A percentile compares a stretch with the other conserved stretches of the same genome.
Evolutionary conservation across 2,113 vertebrate genomes (phyloP).

Genomic region (Hassar affinis): DNA sequence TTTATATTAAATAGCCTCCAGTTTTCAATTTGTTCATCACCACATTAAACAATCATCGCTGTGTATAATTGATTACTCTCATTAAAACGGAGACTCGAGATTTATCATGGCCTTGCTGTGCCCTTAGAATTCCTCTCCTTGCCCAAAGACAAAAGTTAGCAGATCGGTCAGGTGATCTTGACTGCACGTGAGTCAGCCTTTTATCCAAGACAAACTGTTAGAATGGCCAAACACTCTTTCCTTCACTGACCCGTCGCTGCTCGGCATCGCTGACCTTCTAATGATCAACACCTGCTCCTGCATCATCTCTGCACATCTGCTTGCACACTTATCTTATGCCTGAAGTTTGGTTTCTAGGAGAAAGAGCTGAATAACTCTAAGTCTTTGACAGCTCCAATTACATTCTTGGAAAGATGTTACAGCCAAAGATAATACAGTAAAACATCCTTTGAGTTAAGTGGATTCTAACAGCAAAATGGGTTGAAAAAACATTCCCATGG

Average conservation of each 20-base stretch:
- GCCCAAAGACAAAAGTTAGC: not conserved
- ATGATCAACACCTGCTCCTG: conserved; percentile 7
- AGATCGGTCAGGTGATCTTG: not conserved
- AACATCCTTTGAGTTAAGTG: too few species aligned
- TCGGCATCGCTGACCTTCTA: not conserved
- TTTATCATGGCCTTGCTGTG: conserved; percentile 22
- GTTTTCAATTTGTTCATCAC: conserved; percentile 34
- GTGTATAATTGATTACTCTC: conserved; percentile 24
- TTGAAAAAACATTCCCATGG: not conserved
- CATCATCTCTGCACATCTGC: conserved; percentile 5
- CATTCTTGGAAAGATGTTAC: not conserved
- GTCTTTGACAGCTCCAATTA: not conserved
- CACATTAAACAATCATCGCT: not conserved
- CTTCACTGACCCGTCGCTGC: not conserved
- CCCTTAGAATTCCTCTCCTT: conserved; percentile 15
- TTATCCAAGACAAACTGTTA: not conserved
- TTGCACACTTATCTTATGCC: too few species aligned
- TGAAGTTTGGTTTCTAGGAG: not conserved
- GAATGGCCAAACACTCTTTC: not conserved
- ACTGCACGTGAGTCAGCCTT: not conserved
- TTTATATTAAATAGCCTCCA: not conserved
- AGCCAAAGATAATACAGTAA: not conserved
- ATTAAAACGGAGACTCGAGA: conserved; percentile 10
- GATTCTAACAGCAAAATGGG: not conserved
- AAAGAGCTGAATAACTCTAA: not conserved